Evolutionary conservation across 2,888 invertebrate species (phyloP).

Genomic region (Myopa tessellatipennis): DNA sequence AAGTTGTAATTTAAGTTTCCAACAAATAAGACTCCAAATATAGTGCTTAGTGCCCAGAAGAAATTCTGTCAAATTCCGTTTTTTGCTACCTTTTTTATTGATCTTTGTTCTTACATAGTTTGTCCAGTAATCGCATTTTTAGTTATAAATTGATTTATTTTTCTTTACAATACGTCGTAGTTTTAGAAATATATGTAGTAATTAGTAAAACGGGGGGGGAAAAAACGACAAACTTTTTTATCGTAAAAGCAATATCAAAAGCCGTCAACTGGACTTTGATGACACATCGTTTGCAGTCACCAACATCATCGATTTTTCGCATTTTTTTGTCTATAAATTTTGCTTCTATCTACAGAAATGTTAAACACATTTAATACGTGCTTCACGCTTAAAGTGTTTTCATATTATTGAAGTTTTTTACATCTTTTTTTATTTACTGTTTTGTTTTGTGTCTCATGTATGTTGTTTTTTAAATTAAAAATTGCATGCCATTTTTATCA

Average conservation of each 20-base stretch:
- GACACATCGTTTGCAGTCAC: conserved; percentile 55
- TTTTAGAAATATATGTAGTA: too few relatives aligned
- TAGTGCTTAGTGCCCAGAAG: too few relatives aligned
- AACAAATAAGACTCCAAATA: too few relatives aligned
- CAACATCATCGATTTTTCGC: conserved; percentile 42
- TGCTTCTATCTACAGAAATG: neutral
- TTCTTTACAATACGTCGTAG: neutral
- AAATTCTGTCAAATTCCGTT: too few relatives aligned
- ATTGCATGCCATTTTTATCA: neutral
- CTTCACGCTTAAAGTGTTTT: neutral
- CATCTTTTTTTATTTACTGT: neutral
- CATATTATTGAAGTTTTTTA: neutral
- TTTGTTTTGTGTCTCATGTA: neutral
- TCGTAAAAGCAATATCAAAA: neutral
- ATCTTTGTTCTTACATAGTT: too few relatives aligned
- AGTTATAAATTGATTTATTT: neutral
- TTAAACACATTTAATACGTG: conserved; percentile 6
- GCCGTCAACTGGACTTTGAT: conserved; percentile 48
- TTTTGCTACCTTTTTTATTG: too few relatives aligned
- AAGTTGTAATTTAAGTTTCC: too few relatives aligned
- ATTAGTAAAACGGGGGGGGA: conserved; percentile 43
- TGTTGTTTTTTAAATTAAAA: neutral
- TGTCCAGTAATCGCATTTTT: too few relatives aligned
- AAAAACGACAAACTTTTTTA: conserved; percentile 1
- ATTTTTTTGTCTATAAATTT: conserved; percentile 1